These are phyloP conservation scores for Taurulus bubalis DNA, from an alignment of 2,113 vertebrate species.

Conservation along the genomic window DNA sequence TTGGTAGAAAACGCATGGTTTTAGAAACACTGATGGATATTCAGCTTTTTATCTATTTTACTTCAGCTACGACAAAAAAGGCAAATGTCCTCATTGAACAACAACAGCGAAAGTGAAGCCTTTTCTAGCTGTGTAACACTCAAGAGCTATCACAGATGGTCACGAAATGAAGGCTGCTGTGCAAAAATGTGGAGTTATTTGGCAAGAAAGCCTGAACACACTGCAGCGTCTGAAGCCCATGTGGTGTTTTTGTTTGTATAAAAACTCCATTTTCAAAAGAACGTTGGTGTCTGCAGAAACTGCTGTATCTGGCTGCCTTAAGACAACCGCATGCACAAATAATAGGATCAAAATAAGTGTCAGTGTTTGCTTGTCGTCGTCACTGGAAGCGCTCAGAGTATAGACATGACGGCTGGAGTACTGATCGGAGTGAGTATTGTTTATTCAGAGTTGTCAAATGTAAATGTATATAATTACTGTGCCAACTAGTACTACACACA, in stretches of 20 bases:
- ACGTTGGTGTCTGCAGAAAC: slow-evolving; percentile 14
- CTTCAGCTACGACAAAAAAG: not conserved
- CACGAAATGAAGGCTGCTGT: slow-evolving; percentile 31
- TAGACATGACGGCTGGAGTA: slow-evolving; percentile 2
- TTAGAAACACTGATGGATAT: slow-evolving; percentile 19
- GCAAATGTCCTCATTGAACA: not conserved
- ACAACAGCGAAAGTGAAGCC: not conserved
- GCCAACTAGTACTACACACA: not conserved
- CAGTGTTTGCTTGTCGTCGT: slow-evolving; percentile 2
- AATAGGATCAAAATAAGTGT: slow-evolving; percentile 29
- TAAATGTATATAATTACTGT: not conserved
- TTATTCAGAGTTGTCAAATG: not conserved
- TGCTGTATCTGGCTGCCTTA: not conserved
- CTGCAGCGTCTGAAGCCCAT: slow-evolving; percentile 34
- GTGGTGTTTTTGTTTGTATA: slow-evolving; percentile 42
- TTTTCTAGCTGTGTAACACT: slow-evolving; percentile 13
- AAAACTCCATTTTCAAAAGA: slow-evolving; percentile 25
- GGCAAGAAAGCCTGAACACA: slow-evolving; percentile 18
- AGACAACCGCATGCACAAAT: slow-evolving; percentile 32
- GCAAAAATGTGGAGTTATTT: slow-evolving; percentile 17
- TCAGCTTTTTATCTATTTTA: slow-evolving; percentile 6
- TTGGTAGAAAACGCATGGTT: too few relatives aligned
- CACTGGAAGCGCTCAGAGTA: slow-evolving; percentile 7
- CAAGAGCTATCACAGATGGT: slow-evolving; percentile 25
- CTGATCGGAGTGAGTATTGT: not conserved